These are phyloP conservation scores for Julus scandinavius DNA, from an alignment of 2,888 invertebrate species.

Conservation along the genomic window DNA sequence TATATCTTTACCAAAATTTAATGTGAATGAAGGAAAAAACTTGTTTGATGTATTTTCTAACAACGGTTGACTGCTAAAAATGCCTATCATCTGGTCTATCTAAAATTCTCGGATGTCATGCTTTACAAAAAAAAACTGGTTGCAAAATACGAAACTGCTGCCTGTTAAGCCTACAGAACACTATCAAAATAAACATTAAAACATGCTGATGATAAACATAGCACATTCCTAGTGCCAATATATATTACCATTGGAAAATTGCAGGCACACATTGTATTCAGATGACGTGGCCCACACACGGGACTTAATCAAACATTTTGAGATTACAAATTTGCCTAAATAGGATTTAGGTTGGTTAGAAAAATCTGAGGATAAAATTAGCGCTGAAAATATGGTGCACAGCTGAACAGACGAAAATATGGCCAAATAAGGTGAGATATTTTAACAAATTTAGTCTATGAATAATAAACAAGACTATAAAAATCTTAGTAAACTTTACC, in stretches of 20 bases:
- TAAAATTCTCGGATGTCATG: not conserved
- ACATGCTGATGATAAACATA: not conserved
- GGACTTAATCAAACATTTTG: not conserved
- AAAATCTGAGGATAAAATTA: not conserved
- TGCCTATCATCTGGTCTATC: not conserved
- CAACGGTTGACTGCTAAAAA: not conserved
- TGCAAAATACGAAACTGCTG: not conserved
- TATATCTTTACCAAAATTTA: not conserved
- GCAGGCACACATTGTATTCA: not conserved
- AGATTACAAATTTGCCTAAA: not conserved
- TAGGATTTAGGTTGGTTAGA: not conserved
- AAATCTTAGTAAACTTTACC: too few species aligned
- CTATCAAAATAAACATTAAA: slow-evolving; percentile 1
- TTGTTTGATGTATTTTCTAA: not conserved
- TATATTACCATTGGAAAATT: not conserved
- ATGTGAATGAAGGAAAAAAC: not conserved
- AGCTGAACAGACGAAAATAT: not conserved
- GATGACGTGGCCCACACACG: not conserved
- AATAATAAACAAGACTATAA: too few species aligned
- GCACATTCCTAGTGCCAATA: not conserved
- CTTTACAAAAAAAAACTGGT: not conserved
- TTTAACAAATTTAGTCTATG: too few species aligned
- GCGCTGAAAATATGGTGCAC: not conserved
- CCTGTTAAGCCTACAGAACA: not conserved
- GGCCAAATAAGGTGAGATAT: not conserved